Evolutionary conservation across 1,140 invertebrate species (phyloP).

Genomic region (Callitettix versicolor): DNA sequence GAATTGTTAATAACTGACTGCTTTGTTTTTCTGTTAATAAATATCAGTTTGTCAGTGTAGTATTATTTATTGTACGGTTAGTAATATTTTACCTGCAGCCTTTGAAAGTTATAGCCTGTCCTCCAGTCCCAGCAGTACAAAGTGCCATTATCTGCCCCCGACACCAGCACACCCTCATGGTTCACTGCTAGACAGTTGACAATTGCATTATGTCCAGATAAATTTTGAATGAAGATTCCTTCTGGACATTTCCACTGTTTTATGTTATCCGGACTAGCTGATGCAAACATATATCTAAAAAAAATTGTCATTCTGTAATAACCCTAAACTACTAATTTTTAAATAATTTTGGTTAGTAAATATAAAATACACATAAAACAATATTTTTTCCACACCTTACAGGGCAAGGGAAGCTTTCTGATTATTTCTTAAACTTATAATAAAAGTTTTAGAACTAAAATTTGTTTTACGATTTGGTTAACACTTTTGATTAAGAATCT

Average conservation of each 20-base stretch:
- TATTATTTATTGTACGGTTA: background rate
- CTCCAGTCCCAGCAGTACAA: slow-evolving; percentile 98
- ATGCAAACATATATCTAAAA: slow-evolving; percentile 86
- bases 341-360: too few relatives aligned
- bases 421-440: too few relatives aligned
- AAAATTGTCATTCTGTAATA: slow-evolving; percentile 6
- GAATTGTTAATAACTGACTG: background rate
- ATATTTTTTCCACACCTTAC: too few relatives aligned
- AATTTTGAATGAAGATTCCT: slow-evolving; percentile 95
- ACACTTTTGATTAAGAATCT: too few relatives aligned
- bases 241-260: slow-evolving; percentile 99
- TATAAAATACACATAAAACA: too few relatives aligned
- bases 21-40: background rate
- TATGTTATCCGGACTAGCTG: slow-evolving; percentile 95
- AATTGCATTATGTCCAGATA: slow-evolving; percentile 95
- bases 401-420: too few relatives aligned
- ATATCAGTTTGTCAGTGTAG: background rate
- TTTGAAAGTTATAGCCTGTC: slow-evolving; percentile 96
- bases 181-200: slow-evolving; percentile 94
- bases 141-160: slow-evolving; percentile 97
- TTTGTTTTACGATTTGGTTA: too few relatives aligned
- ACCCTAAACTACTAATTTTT: background rate
- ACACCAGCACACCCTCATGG: slow-evolving; percentile 88
- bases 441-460: too few relatives aligned
- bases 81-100: slow-evolving; percentile 46